Conservation (phyloP, 2,888 invertebrate genomes). For the Apotomis capreana region DNA sequence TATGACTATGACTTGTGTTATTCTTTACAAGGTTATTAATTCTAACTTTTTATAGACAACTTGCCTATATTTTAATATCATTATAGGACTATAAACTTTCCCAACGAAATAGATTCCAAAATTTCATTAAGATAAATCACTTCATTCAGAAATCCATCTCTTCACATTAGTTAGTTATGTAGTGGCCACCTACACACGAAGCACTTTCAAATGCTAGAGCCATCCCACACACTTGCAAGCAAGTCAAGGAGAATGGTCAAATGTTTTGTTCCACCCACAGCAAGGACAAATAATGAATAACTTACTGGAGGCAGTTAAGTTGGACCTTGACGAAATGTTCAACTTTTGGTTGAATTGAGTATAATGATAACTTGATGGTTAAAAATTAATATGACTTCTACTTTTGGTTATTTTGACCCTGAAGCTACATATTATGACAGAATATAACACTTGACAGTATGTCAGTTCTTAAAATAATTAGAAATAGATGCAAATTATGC, state of each 20-base stretch:
- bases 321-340: slow-evolving; percentile 14
- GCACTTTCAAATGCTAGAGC: slow-evolving; percentile 46
- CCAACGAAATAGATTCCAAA: background rate
- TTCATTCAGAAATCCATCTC: slow-evolving; percentile 5
- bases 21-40: too few relatives aligned
- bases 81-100: too few relatives aligned
- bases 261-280: slow-evolving; percentile 27
- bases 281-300: slow-evolving; percentile 12
- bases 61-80: too few relatives aligned
- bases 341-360: background rate
- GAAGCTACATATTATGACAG: background rate
- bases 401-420: background rate
- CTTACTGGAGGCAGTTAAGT: slow-evolving; percentile 10
- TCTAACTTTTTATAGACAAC: too few relatives aligned
- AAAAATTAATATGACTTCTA: background rate
- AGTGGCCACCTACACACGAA: slow-evolving; percentile 38
- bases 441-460: too few relatives aligned
- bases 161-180: slow-evolving; percentile 1
- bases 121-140: background rate
- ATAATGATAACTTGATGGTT: background rate
- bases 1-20: too few relatives aligned
- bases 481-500: too few relatives aligned
- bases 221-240: slow-evolving; percentile 50
- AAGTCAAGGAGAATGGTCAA: slow-evolving; percentile 49
- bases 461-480: too few relatives aligned